Evolutionary conservation across 2,113 vertebrate genomes (phyloP).

Genomic region (Caloenas nicobarica): DNA sequence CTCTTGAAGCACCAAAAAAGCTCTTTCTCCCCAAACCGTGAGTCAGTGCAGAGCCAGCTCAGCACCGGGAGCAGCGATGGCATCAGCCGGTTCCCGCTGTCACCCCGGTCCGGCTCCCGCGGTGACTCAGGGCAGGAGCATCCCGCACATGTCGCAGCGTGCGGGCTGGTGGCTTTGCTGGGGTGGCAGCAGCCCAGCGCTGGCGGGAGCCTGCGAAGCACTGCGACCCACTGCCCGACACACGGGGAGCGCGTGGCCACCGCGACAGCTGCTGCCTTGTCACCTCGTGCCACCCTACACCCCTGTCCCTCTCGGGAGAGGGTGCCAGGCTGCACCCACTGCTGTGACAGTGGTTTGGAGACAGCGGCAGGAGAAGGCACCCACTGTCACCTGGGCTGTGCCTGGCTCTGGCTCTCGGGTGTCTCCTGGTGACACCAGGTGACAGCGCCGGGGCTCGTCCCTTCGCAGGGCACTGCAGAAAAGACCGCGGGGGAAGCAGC

Average conservation of each 20-base stretch:
- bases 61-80: neutral
- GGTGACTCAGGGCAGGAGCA: neutral
- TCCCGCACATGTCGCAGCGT: rapidly evolving
- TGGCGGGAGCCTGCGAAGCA: neutral
- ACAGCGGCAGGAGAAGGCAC: neutral
- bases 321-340: neutral
- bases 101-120: neutral
- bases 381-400: rapidly evolving
- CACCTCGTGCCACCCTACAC: neutral
- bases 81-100: neutral
- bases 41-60: neutral
- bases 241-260: neutral
- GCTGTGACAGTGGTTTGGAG: neutral
- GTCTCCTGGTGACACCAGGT: rapidly evolving
- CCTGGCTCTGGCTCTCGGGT: neutral
- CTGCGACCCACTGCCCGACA: rapidly evolving
- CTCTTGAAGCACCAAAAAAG: rapidly evolving
- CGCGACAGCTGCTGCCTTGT: neutral
- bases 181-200: neutral
- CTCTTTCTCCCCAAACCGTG: neutral
- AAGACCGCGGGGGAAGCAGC: neutral
- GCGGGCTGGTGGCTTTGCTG: neutral
- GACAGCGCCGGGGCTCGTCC: neutral
- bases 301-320: neutral
- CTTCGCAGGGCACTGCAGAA: rapidly evolving